Evolutionary conservation across 2,113 vertebrate species (phyloP).

Genomic region (Dipodomys merriami): DNA sequence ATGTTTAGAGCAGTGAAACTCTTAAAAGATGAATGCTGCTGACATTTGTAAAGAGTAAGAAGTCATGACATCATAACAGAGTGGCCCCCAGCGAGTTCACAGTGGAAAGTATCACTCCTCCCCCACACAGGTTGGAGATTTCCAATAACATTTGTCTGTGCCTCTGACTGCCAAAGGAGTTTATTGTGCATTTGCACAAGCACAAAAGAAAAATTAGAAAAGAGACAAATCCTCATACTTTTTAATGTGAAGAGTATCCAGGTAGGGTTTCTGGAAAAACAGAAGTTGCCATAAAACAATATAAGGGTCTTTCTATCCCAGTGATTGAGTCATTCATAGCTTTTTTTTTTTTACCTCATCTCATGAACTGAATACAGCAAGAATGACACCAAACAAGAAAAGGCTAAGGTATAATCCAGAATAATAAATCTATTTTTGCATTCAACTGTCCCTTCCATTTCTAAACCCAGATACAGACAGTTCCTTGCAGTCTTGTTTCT

Average conservation of each 20-base stretch:
- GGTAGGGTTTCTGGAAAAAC: conserved; percentile 62
- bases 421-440: conserved; percentile 33
- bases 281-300: conserved; percentile 75
- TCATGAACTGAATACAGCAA: conserved; percentile 37
- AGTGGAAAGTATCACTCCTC: conserved; percentile 58
- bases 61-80: conserved; percentile 80
- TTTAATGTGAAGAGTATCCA: conserved; percentile 67
- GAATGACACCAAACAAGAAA: conserved; percentile 25
- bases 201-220: conserved; percentile 78
- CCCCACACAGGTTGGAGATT: conserved; percentile 56
- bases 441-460: conserved; percentile 38
- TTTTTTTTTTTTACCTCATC: not conserved
- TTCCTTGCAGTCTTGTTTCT: not conserved
- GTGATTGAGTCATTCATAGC: not conserved
- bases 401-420: conserved; percentile 8
- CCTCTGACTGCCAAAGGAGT: conserved; percentile 74
- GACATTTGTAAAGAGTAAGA: conserved; percentile 80
- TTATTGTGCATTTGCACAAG: conserved; percentile 75
- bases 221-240: conserved; percentile 59
- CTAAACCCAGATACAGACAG: not conserved
- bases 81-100: conserved; percentile 61
- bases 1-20: conserved; percentile 57
- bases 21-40: conserved; percentile 75
- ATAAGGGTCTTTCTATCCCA: conserved; percentile 60
- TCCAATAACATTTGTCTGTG: conserved; percentile 70